Evolutionary conservation across 2,888 invertebrate species (phyloP).

Genomic region (Parnassius smintheus): DNA sequence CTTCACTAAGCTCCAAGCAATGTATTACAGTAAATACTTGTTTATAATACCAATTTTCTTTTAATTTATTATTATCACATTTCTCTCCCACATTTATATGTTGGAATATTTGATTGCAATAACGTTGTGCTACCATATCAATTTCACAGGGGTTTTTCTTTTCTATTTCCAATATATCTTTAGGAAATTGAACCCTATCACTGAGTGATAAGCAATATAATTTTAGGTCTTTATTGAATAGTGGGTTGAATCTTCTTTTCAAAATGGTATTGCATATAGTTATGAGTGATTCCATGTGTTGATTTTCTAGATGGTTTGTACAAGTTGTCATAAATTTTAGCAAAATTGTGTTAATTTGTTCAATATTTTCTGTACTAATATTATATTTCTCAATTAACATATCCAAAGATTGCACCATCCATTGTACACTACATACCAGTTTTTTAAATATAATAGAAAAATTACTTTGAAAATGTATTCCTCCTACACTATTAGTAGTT

Average conservation of each 20-base stretch:
- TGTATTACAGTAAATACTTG: slow-evolving; percentile 49
- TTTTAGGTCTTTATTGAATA: slow-evolving; percentile 54
- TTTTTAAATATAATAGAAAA: slow-evolving; percentile 50
- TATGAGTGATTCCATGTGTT: slow-evolving; percentile 40
- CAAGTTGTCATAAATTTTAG: slow-evolving; percentile 44
- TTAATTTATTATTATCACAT: slow-evolving; percentile 32
- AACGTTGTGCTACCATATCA: slow-evolving; percentile 48
- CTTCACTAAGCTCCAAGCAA: slow-evolving; percentile 49
- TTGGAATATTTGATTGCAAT: slow-evolving; percentile 46
- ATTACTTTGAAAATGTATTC: slow-evolving; percentile 43
- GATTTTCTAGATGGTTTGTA: slow-evolving; percentile 34
- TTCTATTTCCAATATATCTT: slow-evolving; percentile 47
- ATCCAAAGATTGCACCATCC: slow-evolving; percentile 49
- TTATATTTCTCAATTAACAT: slow-evolving; percentile 60
- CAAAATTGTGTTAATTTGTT: slow-evolving; percentile 47
- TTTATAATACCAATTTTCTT: slow-evolving; percentile 54
- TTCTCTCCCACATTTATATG: slow-evolving; percentile 36
- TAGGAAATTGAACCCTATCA: slow-evolving; percentile 45
- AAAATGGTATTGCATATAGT: slow-evolving; percentile 55
- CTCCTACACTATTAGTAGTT: slow-evolving; percentile 51
- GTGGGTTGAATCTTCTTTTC: slow-evolving; percentile 39
- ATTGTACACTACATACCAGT: slow-evolving; percentile 49
- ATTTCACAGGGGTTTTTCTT: slow-evolving; percentile 54
- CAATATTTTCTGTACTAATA: slow-evolving; percentile 45
- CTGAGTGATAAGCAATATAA: slow-evolving; percentile 54